Base-by-base conservation (phyloP, 2,113 vertebrate genomes). In the Cynocephalus volans region DNA sequence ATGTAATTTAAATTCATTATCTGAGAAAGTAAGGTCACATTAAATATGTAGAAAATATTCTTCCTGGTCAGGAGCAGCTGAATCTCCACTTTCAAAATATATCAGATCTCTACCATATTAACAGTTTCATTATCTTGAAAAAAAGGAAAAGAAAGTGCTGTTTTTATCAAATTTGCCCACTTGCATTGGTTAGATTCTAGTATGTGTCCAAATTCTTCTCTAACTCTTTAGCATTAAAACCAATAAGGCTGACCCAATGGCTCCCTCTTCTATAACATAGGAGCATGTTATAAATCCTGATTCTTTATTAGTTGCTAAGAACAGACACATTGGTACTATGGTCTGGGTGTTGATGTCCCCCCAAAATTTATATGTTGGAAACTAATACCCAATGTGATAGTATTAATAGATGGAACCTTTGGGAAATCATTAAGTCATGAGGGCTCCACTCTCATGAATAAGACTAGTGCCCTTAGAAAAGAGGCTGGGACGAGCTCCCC, bases 1-100 rank as follows among this genome's bases (percentile, higher is more conserved):
- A 88, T 5, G 87, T 83, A 65, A 93, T 97, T 95, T 96, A 97
- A 95, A 52, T 97, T 84, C 92, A 60, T 93, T 95, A 86, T 93
- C 58, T 36, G 93, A 87, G 77, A 83, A 4, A 96, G 62, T 45
- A 96, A 92, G 26, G 54, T 89, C 65, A 18, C 83, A 96, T 90
- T 86, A 93, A 95, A 62, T 93, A 81, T 70, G 82, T 76, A 82
- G 89, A 95, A 97, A 97, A 84, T 92, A 93, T 94, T 96, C 85
- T 56, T 93, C 18, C n/a, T 72, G 41, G 18, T 87, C 56, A 65
- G 50, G 12, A 93, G 70, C 88, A 91, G 28, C 56, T 70, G 50
- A 80, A 89, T 90, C 87, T 90, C 28, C 6, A 80, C 60, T 91
- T 62, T 81, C 41, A 96, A 91, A 88, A 90, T 94, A 75, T 31